Evolutionary conservation across 2,797 vertebrate genomes (phyloP).

Genomic region (Synanceia verrucosa): DNA sequence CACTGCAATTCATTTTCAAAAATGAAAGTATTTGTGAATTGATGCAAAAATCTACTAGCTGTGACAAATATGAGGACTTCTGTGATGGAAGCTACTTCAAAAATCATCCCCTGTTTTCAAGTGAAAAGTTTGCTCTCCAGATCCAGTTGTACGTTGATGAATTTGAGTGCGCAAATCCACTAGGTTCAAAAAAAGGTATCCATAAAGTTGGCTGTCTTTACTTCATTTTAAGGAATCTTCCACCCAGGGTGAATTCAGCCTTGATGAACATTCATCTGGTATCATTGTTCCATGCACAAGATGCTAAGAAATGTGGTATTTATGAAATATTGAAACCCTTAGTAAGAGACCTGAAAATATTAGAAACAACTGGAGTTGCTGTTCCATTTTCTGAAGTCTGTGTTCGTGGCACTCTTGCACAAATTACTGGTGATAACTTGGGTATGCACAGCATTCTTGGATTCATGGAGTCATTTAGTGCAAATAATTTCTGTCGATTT

Average conservation of each 20-base stretch:
- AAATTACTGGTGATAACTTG: conserved; percentile 12
- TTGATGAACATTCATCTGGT: conserved; percentile 45
- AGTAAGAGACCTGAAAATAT: conserved; percentile 27
- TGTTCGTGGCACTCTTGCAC: not conserved
- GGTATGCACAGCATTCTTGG: not conserved
- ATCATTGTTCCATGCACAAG: conserved; percentile 48
- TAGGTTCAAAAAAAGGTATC: not conserved
- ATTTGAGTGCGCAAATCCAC: conserved; percentile 5
- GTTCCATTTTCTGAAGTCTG: not conserved
- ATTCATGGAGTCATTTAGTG: conserved; percentile 10
- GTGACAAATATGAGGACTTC: not conserved
- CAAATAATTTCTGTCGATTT: conserved; percentile 14
- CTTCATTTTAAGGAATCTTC: not conserved
- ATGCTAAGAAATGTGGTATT: conserved; percentile 38
- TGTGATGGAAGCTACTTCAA: conserved; percentile 22
- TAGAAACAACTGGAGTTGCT: conserved; percentile 1
- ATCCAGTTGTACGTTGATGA: conserved; percentile 1
- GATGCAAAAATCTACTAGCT: not conserved
- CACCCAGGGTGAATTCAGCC: not conserved
- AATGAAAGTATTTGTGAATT: conserved; percentile 29
- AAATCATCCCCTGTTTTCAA: conserved; percentile 23
- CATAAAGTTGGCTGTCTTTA: not conserved
- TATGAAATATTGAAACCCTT: conserved; percentile 42
- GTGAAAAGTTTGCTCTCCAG: not conserved
- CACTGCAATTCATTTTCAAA: conserved; percentile 8